These are phyloP conservation scores for Colletes latitarsis DNA, from an alignment of 1,140 invertebrate species.

Conservation along the genomic window DNA sequence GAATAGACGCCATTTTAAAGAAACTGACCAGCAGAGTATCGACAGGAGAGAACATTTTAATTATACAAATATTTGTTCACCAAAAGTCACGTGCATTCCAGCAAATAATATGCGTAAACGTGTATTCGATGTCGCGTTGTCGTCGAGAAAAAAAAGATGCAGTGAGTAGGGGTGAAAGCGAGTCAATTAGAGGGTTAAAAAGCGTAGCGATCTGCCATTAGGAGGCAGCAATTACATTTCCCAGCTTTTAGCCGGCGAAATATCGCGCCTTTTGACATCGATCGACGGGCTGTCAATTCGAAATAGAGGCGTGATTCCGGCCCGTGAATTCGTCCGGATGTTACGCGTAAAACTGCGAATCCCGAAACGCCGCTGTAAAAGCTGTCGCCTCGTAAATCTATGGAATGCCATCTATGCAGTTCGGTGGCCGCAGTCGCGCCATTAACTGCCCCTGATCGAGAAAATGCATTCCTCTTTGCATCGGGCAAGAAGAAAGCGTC, in stretches of 20 bases:
- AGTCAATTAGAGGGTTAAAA: not conserved
- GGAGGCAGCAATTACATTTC: slow-evolving; percentile 8
- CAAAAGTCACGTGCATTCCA: too few species aligned
- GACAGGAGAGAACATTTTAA: too few species aligned
- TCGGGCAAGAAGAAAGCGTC: not conserved
- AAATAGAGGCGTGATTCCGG: slow-evolving; percentile 17
- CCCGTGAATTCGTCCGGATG: slow-evolving; percentile 56
- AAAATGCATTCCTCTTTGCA: slow-evolving; percentile 16
- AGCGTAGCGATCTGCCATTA: not conserved
- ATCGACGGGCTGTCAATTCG: slow-evolving; percentile 25
- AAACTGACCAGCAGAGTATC: too few species aligned
- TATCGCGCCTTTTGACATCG: not conserved
- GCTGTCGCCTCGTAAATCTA: slow-evolving; percentile 64
- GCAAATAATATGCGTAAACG: not conserved
- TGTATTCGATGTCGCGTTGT: not conserved
- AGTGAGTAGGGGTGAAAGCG: not conserved
- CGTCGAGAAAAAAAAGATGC: not conserved
- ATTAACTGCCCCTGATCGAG: slow-evolving; percentile 47
- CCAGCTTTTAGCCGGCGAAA: slow-evolving; percentile 1
- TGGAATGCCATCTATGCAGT: slow-evolving; percentile 31
- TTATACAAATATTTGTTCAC: too few species aligned
- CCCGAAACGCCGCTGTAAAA: slow-evolving; percentile 59
- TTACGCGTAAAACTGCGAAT: slow-evolving; percentile 62
- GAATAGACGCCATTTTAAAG: too few species aligned
- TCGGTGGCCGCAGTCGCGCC: slow-evolving; percentile 17